Evolutionary conservation across 2,888 invertebrate species (phyloP), one percentile per base, ranked within the genome.

Genomic region (Nebria brevicollis): DNA sequence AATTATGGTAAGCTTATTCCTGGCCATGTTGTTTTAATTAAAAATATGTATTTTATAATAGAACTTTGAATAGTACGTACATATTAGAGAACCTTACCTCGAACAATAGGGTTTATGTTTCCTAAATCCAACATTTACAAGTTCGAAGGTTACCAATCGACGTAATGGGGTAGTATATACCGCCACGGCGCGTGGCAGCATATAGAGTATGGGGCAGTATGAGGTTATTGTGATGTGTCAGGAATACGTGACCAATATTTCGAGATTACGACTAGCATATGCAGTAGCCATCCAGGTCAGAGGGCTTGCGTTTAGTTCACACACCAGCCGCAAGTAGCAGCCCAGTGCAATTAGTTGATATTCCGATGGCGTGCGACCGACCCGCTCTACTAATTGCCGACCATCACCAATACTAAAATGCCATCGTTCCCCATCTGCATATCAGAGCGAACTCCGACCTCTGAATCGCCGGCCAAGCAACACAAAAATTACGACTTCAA

Each of bases 261-360:
- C 54, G 54, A 54, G 54, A 54, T 11, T 54, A 54, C 54, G 54
- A 54, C 13, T 8, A 54, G 54, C 54, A 54, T 54, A 54, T 54
- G 54, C 54, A 54, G 11, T 54, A 54, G 11, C 13, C 54, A 13
- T 54, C 11, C 54, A 54, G 54, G 54, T 54, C 54, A 54, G 54
- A 54, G 54, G 34, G 34, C 34, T 5, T 34, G 34, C 34, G 34
- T 34, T 34, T 34, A 34, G 34, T 34, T 34, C 34, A 54, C 54
- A 8, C 8, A 13, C 54, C 54, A 54, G 54, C 54, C 54, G 54
- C 54, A 54, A 54, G 54, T 70, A 26, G 68, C 25, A 70, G 70
- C 25, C 11, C 70, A 64, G 64, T 25, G 66, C 79, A 75, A 79
- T 79, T 79, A 79, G 74, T 79, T 79, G 73, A 79, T 79, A 79